Conservation (phyloP, 1,140 invertebrate species). For the Sycophaga agraensis region DNA sequence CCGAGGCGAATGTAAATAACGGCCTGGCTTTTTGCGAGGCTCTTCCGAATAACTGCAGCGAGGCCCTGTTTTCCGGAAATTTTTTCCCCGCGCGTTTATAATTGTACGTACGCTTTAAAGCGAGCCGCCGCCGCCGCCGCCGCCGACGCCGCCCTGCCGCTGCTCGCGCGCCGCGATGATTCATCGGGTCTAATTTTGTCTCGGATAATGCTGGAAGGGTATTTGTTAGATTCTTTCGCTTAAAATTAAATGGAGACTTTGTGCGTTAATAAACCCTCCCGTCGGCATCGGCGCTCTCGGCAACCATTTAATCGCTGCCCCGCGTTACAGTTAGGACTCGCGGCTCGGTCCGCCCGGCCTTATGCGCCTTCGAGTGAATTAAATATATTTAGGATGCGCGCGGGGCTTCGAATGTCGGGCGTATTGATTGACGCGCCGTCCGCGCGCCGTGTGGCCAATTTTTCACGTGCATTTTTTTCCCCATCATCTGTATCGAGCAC, state of each 20-base stretch:
- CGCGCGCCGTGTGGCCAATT: constrained; percentile 6
- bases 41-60: background rate
- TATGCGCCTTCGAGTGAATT: constrained; percentile 4
- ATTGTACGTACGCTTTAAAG: constrained; percentile 12
- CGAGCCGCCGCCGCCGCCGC: no score
- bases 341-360: no score
- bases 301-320: no score
- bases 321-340: no score
- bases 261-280: background rate
- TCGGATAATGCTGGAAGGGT: constrained; percentile 7
- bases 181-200: constrained; percentile 27
- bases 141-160: no score
- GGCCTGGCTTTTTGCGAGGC: constrained; percentile 7
- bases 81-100: constrained; percentile 10
- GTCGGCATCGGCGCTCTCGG: no score
- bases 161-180: constrained; percentile 17
- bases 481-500: no score
- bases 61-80: background rate
- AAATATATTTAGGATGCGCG: constrained; percentile 14
- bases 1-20: constrained; percentile 22
- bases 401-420: background rate
- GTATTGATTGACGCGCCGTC: constrained; percentile 23
- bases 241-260: constrained; percentile 8
- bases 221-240: constrained; percentile 21
- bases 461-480: constrained; percentile 9